Evolutionary conservation across 1,140 invertebrate species (phyloP), one percentile per base, ranked within the genome.

Genomic region (Manduca sexta): DNA sequence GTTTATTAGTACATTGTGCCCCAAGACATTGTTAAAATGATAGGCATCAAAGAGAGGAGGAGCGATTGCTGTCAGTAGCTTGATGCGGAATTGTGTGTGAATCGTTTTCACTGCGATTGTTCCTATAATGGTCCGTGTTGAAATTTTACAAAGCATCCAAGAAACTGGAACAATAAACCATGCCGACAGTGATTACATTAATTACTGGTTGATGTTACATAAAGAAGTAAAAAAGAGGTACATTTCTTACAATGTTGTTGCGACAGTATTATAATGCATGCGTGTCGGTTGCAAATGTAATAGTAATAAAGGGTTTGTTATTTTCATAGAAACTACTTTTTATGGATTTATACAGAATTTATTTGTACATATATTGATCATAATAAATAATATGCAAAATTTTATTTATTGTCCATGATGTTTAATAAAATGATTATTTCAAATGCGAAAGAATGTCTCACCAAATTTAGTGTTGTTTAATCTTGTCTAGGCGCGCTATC

Each of bases 111-210:
- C 35, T 37, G 14, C 41, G 39, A 40, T 50, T 39, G 41, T 12
- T 39, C 48, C 21, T 44, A 35, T 44, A 44, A 50, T 44, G 41
- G 21, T 5, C 21, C 8, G 26, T 45, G 43, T 51, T 45, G 49
- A 51, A 51, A 51, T 29, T n/a, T 35, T 35, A 14, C 40, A 7
- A 45, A 51, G 42, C 34, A 45, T 51, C n/a, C 40, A 21, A 42
- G 44, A 41, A 52, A 42, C 16, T 47, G 40, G 31, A 52, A 41
- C 43, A 45, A 18, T 52, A 41, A 37, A 12, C 49, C 17, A 43
- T 26, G 18, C 40, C 41, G 40, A 53, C 40, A 48, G 13, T 38
- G 48, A 44, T 52, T 42, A 38, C 40, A 48, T 47, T 48, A 53
- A 53, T 43, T 48, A 40, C 45, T 30, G 2, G 2, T 45, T 30